phyloP scores from a whole-genome alignment of 1,140 invertebrate species.

The Marisa cornuarietis region DNA sequence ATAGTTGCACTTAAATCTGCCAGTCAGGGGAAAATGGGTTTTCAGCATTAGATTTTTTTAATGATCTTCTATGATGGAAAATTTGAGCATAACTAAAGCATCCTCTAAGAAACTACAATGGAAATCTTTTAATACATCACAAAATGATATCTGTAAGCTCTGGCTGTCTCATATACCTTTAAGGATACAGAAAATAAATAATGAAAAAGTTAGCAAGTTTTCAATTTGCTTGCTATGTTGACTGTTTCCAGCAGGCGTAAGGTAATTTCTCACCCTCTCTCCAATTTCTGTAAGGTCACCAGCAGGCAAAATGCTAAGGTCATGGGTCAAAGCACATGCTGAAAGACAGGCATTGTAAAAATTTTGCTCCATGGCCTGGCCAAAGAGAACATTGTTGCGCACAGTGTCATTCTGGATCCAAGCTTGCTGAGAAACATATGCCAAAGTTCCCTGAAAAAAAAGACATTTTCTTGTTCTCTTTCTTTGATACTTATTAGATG shows the following conservation, averaged over 20 bases:
- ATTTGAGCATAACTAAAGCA: no score
- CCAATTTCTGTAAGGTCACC: slow-evolving; percentile 74
- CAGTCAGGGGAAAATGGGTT: no score
- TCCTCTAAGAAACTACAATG: no score
- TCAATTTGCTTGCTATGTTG: background rate
- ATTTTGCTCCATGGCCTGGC: slow-evolving; percentile 62
- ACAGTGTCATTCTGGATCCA: slow-evolving; percentile 75
- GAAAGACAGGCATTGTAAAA: slow-evolving; percentile 67
- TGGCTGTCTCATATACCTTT: background rate
- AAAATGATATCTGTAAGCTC: background rate
- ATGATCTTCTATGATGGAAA: no score
- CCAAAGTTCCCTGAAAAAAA: slow-evolving; percentile 60
- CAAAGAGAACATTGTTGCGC: slow-evolving; percentile 76
- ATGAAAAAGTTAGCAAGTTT: background rate
- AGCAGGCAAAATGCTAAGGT: slow-evolving; percentile 74
- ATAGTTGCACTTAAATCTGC: no score
- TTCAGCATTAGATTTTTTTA: no score
- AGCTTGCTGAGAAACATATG: slow-evolving; percentile 83
- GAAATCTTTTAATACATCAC: no score
- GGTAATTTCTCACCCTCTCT: slow-evolving; percentile 51
- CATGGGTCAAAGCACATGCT: slow-evolving; percentile 72
- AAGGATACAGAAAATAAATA: background rate
- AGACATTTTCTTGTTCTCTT: background rate
- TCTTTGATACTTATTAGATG: no score
- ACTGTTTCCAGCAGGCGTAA: background rate